phyloP scores from a whole-genome alignment of 1,140 invertebrate genomes.

The Elymnias hypermnestra region DNA sequence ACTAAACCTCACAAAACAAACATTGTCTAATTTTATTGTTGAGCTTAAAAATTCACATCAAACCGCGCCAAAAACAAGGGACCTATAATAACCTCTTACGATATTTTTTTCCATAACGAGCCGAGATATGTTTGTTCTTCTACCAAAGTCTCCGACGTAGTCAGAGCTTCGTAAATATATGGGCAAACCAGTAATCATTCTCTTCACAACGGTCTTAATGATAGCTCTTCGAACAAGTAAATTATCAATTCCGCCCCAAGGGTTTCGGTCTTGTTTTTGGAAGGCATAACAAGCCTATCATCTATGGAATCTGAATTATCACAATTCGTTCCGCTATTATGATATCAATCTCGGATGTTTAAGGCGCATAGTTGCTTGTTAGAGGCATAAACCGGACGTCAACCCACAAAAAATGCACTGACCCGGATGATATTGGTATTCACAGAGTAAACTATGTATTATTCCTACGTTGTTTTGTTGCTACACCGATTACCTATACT shows the following conservation, averaged over 20 bases:
- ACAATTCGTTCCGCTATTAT: slow-evolving; percentile 27
- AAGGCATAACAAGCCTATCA: slow-evolving; percentile 59
- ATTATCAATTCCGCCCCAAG: slow-evolving; percentile 70
- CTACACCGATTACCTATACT: too few species aligned
- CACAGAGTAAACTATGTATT: neutral
- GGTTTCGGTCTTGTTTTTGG: slow-evolving; percentile 52
- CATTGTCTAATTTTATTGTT: neutral
- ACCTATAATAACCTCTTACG: slow-evolving; percentile 47
- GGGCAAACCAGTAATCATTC: slow-evolving; percentile 60
- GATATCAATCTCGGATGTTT: slow-evolving; percentile 26
- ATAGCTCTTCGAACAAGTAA: slow-evolving; percentile 68
- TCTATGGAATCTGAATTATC: slow-evolving; percentile 29
- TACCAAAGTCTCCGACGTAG: slow-evolving; percentile 41
- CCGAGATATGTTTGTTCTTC: slow-evolving; percentile 71
- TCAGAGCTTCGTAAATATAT: slow-evolving; percentile 48
- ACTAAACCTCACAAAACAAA: too few species aligned
- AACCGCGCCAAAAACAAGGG: slow-evolving; percentile 15
- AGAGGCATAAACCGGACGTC: slow-evolving; percentile 10
- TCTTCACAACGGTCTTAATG: slow-evolving; percentile 59
- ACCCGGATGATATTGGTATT: slow-evolving; percentile 5
- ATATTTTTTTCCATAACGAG: slow-evolving; percentile 62
- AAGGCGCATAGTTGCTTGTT: slow-evolving; percentile 26
- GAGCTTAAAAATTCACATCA: slow-evolving; percentile 2
- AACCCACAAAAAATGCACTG: slow-evolving; percentile 14
- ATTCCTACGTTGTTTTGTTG: too few species aligned